A percentile compares a stretch with the other conserved stretches of the same genome.
These are phyloP conservation scores for Pediacus dermestoides DNA, from an alignment of 2,888 invertebrate genomes.

Conservation along the genomic window DNA sequence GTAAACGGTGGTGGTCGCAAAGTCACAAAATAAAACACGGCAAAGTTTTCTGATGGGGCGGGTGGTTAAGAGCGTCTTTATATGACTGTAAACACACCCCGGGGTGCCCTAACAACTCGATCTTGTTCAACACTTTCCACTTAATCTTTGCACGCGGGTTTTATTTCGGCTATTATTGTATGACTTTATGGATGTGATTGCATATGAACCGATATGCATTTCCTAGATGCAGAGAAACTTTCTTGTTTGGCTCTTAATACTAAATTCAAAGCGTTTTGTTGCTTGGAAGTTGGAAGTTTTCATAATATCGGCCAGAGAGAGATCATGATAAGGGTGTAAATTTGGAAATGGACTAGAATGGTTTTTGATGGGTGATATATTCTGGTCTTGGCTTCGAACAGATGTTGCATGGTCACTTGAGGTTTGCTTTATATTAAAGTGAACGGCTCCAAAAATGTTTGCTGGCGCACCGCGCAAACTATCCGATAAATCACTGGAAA, in stretches of 20 bases:
- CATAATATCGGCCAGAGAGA: no score
- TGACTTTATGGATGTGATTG: constrained; percentile 3
- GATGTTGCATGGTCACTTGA: constrained; percentile 45
- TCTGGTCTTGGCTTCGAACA: constrained; percentile 38
- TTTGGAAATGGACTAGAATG: constrained; percentile 42
- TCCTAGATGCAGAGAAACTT: no score
- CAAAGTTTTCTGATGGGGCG: constrained; percentile 32
- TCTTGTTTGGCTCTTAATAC: no score
- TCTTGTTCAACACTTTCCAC: constrained; percentile 34
- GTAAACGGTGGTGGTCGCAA: constrained; percentile 21
- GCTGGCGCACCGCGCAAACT: not conserved
- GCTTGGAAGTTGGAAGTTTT: no score
- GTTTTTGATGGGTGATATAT: constrained; percentile 47
- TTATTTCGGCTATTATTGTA: constrained; percentile 15
- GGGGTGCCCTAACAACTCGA: constrained; percentile 34
- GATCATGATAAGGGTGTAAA: constrained; percentile 40
- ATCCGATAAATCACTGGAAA: no score
- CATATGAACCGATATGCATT: no score
- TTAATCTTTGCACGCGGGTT: constrained; percentile 20
- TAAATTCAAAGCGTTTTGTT: no score
- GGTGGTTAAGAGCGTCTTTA: constrained; percentile 37
- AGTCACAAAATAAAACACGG: constrained; percentile 31
- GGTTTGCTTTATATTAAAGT: constrained; percentile 40
- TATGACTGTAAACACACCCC: constrained; percentile 40
- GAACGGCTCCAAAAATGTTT: constrained; percentile 10